Base-by-base conservation (phyloP, 2,113 vertebrate genomes). In the Coregonus clupeaformis region DNA sequence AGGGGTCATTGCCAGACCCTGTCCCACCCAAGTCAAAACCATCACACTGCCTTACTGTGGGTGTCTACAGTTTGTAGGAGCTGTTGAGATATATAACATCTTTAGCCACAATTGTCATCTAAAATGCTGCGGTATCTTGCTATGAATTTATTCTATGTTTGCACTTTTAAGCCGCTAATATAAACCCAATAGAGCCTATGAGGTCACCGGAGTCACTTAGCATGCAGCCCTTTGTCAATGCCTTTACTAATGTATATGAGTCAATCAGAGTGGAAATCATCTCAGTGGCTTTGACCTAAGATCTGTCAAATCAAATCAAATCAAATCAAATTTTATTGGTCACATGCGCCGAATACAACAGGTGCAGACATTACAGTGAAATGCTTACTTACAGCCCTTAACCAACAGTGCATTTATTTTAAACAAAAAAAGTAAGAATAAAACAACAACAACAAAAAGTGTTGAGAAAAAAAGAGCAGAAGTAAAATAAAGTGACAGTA, bases 201-300 rank as follows among this genome's bases (percentile, higher is more conserved):
- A 77, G 64, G 29, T 77, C 74, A 80, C 74, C 13, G 11, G 36
- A 62, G 36, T 69, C 52, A 69, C 47, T 52, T 52, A 52, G 52
- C 22, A 24, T 27, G 47, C 45, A 55, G 14, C 47, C 22, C 5
- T 16, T 52, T 25, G 42, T 36, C 45, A 42, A 68, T 22, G 66
- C 22, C 18, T 30, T 20, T 3, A 11, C 24, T 69, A 69, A 69
- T 52, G 22, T 16, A 29, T 52, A 63, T 13, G 4, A 20, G 66
- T 69, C 68, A 29, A 22, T 52, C 24, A 42, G 66, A 25, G 45
- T 49, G 68, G 22, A 52, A 69, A 69, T 25, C 5, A 52, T 52
- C 16, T 68, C 4, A n/a, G 36, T 11, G 36, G 36, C 36, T 42
- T 42, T 42, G 36, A 42, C 36, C 36, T 36, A 36, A 36, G 32